Evolutionary conservation across 2,888 invertebrate genomes (phyloP).

Genomic region (Germaria angustata): DNA sequence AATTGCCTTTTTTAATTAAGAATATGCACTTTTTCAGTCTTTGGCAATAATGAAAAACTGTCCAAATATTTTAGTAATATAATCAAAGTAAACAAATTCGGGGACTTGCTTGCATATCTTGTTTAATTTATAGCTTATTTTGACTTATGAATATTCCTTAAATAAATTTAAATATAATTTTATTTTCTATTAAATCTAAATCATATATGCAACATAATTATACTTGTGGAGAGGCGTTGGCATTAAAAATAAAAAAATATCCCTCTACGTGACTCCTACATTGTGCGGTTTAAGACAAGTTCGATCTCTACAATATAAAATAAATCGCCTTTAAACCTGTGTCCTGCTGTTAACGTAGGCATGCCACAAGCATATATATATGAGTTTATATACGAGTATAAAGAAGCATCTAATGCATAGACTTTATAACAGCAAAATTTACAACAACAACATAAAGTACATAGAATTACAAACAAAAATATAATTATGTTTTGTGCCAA

Average conservation of each 20-base stretch:
- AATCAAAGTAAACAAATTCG: background rate
- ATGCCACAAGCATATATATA: background rate
- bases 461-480: conserved; percentile 45
- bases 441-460: background rate
- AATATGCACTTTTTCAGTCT: too few relatives aligned
- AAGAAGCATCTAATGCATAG: background rate
- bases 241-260: background rate
- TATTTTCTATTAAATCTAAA: background rate
- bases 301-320: conserved; percentile 13
- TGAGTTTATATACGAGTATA: too few relatives aligned
- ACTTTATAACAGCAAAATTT: background rate
- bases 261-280: conserved; percentile 45
- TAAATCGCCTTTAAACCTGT: conserved; percentile 47
- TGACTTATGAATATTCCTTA: background rate
- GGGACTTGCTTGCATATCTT: background rate
- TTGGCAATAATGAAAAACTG: too few relatives aligned
- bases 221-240: conserved; percentile 7
- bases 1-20: too few relatives aligned
- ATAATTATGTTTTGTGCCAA: conserved; percentile 60
- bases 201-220: background rate
- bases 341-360: conserved; percentile 57
- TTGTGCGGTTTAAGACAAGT: conserved; percentile 10
- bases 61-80: too few relatives aligned
- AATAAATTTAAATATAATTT: background rate
- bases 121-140: background rate